Base-by-base conservation (phyloP, 2,113 vertebrate genomes). In the Oryzias woworae region DNA sequence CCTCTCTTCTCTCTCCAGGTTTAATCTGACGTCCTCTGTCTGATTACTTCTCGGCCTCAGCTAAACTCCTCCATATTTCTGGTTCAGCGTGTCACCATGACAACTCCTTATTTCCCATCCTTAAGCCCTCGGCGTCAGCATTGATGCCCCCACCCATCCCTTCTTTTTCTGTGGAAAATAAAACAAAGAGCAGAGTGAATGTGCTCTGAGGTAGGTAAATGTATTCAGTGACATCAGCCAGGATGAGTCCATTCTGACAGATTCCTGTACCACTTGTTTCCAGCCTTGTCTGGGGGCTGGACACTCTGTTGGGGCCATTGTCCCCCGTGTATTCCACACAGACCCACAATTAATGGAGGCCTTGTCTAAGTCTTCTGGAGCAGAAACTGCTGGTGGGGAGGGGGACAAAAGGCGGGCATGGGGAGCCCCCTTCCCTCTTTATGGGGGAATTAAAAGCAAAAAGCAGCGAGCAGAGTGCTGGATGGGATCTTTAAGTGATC, bases 191-290 rank as follows among this genome's bases (percentile, higher is more conserved):
- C 55, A 59, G 66, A 63, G 80, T 96, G 94, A 97, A 96, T 94
- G 91, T 83, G 85, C 96, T 24, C 94, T 94, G 95, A 95, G 94
- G 96, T 95, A 96, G 95, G 96, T 96, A 96, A 96, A 97, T 96
- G 93, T 96, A 97, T 97, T 94, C 96, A 82, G 91, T 95, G 95
- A 95, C 95, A 96, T 93, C 85, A 92, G 95, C 94, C 94, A 75
- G 95, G 94, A 94, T 93, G 93, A 95, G 94, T 95, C 94, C 90
- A 94, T 95, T 95, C 95, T 92, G 90, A 87, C 57, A 88, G 90
- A 94, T 94, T 92, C 94, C 94, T 92, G 92, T 94, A 94, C 89
- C 94, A 82, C 93, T 97, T 96, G 96, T 97, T 95, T 95, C 93
- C 91, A 92, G 88, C 90, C 94, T 96, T 96, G 96, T 96, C 93